Evolutionary conservation across 2,888 invertebrate genomes (phyloP), one percentile per base, ranked within the genome.

Genomic region (Corbicula japonica): DNA sequence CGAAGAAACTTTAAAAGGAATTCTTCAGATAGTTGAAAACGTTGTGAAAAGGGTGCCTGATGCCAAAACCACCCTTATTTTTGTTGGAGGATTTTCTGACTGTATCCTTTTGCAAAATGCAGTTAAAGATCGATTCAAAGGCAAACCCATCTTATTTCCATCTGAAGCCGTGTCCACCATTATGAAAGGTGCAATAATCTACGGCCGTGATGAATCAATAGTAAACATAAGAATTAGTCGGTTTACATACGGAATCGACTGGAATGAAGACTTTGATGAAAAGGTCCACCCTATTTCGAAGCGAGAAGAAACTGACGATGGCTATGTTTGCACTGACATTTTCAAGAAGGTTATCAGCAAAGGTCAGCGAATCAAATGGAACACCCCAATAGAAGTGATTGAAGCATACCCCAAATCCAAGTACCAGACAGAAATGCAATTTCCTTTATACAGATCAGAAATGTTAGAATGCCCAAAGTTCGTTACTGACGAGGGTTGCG

Each of bases 261-360:
- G 80, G 80, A 80, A 76, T n/a, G 80, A 73, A 28, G 70, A 65
- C 6, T 80, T 80, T 54, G 76, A 80, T 41, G 44, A n/a, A 15
- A 35, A n/a, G 6, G 38, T 21, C 4, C 80, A 80, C 44, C 63
- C 68, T 12, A 21, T 12, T 26, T 28, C 15, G 1, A 80, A 73
- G 44, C 48, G 30, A 3, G 73, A 76, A 58, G 41, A 52, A 34
- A 66, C 70, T 5, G 80, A 80, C 32, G 72, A 63, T 35, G 76
- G 76, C 3, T 10, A 48, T 21, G 38, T 76, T 10, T 80, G 80
- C 38, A 63, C 46, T n/a, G 80, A 80, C 32, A 65, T 80, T 21
- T 80, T 80, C 26, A 48, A 32, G 10, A 63, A 35, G 8, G 30
- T 80, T 46, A 60, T 76, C 10, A 32, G 28, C 6, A 74, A 73